A percentile compares a stretch with the other conserved stretches of the same genome.
phyloP scores from a whole-genome alignment of 2,113 vertebrate genomes.

The Corydoras maculifer region DNA sequence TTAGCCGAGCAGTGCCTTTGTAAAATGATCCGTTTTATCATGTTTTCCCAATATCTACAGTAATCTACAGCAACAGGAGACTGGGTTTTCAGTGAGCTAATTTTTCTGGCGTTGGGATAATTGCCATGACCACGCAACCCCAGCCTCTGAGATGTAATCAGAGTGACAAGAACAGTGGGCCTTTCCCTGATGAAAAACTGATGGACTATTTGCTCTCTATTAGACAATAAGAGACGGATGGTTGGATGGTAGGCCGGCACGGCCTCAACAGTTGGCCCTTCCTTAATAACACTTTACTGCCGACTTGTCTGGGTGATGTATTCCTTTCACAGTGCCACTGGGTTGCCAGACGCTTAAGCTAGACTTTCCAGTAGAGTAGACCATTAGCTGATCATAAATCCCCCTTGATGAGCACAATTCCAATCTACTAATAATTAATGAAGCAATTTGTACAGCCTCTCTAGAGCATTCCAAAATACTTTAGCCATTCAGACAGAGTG shows the following conservation, averaged over 20 bases:
- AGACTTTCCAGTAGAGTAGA: slow-evolving; percentile 25
- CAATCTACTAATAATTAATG: slow-evolving; percentile 40
- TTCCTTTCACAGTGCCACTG: slow-evolving; percentile 32
- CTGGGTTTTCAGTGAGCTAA: slow-evolving; percentile 30
- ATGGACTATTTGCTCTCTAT: slow-evolving; percentile 59
- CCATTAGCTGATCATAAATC: slow-evolving; percentile 34
- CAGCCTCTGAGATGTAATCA: slow-evolving; percentile 29
- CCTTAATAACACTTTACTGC: slow-evolving; percentile 42
- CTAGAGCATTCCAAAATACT: slow-evolving; percentile 9
- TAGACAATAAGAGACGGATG: slow-evolving; percentile 41
- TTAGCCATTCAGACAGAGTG: not conserved
- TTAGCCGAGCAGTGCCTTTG: too few species aligned
- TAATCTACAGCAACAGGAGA: slow-evolving; percentile 13
- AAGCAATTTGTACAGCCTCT: slow-evolving; percentile 28
- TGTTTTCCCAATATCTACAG: not conserved
- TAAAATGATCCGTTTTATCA: too few species aligned
- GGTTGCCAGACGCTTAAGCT: slow-evolving; percentile 29
- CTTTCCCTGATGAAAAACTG: slow-evolving; percentile 44
- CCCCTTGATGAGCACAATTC: slow-evolving; percentile 23
- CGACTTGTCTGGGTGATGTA: slow-evolving; percentile 33
- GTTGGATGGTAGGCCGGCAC: slow-evolving; percentile 30
- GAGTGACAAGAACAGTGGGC: slow-evolving; percentile 19
- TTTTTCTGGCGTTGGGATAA: slow-evolving; percentile 24
- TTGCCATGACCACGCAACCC: slow-evolving; percentile 23
- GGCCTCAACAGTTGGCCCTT: slow-evolving; percentile 37